Evolutionary conservation across 2,113 vertebrate genomes (phyloP), one percentile per base, ranked within the genome.

Genomic region (Scolopax mira): DNA sequence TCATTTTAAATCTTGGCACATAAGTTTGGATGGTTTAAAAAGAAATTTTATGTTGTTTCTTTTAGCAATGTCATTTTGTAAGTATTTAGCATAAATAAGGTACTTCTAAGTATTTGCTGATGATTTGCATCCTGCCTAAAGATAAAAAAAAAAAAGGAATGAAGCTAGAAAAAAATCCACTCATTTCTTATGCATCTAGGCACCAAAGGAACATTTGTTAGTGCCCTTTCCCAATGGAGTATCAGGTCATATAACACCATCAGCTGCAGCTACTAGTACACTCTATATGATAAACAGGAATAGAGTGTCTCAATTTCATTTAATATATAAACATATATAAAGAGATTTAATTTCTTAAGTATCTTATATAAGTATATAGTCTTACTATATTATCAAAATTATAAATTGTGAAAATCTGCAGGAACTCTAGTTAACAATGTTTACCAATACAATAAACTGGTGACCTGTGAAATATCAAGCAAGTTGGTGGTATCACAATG

Each of bases 261-360:
- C 22, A 91, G 19, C 25, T 58, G 41, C 15, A 65, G 31, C 39
- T 83, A 58, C 35, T 72, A 75, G 54, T 19, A 41, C 2, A 13
- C 3, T 2, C 16, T 30, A 10, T 1, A 0, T 19, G 8, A 49
- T 1, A 6, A 79, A 55, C 31, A 71, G 13, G 3, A 85, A 78
- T 6, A 54, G 27, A 16, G 6, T n/a, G 5, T 18, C 24, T 91
- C 31, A 5, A 52, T 48, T 52, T 65, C 4, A 70, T 61, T 48
- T 48, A 48, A 48, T 48, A 48, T 48, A 48, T 23, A 48, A 48
- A 5, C 21, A 23, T 48, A 23, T 48, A 48, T 22, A 48, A 21
- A 48, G 46, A 48, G 46, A 48, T 48, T 48, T 48, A 48, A 48
- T 48, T 48, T 48, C 21, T 48, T 48, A 48, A 48, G 6, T 28